Base-by-base conservation (phyloP, 2,888 invertebrate genomes). In the Aphelenchoides bicaudatus region DNA sequence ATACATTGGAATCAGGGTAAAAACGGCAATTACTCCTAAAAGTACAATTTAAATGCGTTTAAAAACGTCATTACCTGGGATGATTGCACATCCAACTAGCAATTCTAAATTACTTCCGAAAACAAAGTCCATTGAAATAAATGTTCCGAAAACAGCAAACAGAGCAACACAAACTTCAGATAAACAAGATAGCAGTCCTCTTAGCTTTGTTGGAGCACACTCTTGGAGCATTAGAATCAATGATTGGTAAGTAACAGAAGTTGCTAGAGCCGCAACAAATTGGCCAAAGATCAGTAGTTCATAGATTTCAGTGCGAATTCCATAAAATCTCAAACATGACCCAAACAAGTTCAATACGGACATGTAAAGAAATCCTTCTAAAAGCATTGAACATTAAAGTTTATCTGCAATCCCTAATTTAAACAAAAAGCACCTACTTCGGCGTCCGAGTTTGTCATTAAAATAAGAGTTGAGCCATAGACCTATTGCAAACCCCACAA, bases 181-280 rank as follows among this genome's bases (percentile, higher is more conserved):
- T 19, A 68, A 55, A 31, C 67, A 72, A 2, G 69, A 67, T 21
- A 70, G 59, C n/a, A 64, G 58, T 5, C 73, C 73, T 8, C 73
- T 62, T 5, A 69, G 58, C 23, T 61, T 39, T 3, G 73, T 73
- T 5, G 73, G 73, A 0, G 72, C 65, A 51, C 67, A 69, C 67
- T 73, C 73, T 67, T 73, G 59, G 2, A 71, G 63, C 31, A 67
- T 70, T 1, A 74, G 50, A 48, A 74, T 73, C 29, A 66, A 62
- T 0, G 67, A 65, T 46, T 73, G 71, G 46, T 72, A 74, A 13
- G 71, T 70, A 30, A 73, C 63, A 0, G 73, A 68, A 34, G 67
- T 65, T 27, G 69, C 66, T 5, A 74, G 56, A 8, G 73, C 68
- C 6, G 70, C 72, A 19, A 71, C 16, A 30, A 70, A 48, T 29